Conservation (phyloP, 2,797 vertebrate genomes). For the Liparis tanakae region DNA sequence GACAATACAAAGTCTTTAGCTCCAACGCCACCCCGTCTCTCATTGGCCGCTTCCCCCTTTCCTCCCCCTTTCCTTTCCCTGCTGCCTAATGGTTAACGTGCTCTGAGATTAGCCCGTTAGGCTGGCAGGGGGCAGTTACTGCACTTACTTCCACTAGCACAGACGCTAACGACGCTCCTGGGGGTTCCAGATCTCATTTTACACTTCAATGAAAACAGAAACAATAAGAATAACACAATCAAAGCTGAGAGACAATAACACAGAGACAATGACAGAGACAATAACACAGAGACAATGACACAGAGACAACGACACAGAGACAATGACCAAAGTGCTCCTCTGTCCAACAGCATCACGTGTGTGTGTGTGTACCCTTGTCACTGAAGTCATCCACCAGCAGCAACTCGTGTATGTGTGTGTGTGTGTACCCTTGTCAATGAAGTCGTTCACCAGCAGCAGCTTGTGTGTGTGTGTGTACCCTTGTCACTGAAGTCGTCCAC, state of each 20-base stretch:
- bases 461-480: too few relatives aligned
- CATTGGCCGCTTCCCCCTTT: constrained; percentile 16
- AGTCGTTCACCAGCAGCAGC: too few relatives aligned
- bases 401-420: too few relatives aligned
- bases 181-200: constrained; percentile 32
- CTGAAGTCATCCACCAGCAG: too few relatives aligned
- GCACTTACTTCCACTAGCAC: constrained; percentile 28
- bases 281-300: too few relatives aligned
- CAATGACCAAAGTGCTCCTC: too few relatives aligned
- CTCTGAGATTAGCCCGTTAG: constrained; percentile 25
- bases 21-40: constrained; percentile 1
- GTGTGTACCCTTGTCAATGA: too few relatives aligned
- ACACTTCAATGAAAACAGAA: constrained; percentile 40
- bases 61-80: background rate
- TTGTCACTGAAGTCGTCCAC: too few relatives aligned
- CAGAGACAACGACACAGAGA: too few relatives aligned
- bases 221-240: constrained; percentile 12
- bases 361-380: too few relatives aligned
- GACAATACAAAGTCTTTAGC: constrained; percentile 31
- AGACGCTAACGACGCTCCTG: constrained; percentile 27
- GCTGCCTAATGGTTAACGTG: constrained; percentile 26
- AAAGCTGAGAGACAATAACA: background rate
- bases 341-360: too few relatives aligned
- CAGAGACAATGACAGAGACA: too few relatives aligned
- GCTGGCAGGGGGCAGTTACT: constrained; percentile 17